A percentile compares a stretch with the other conserved stretches of the same genome.
phyloP scores from a whole-genome alignment of 1,140 invertebrate species.

The Andrena cerasifolii region DNA sequence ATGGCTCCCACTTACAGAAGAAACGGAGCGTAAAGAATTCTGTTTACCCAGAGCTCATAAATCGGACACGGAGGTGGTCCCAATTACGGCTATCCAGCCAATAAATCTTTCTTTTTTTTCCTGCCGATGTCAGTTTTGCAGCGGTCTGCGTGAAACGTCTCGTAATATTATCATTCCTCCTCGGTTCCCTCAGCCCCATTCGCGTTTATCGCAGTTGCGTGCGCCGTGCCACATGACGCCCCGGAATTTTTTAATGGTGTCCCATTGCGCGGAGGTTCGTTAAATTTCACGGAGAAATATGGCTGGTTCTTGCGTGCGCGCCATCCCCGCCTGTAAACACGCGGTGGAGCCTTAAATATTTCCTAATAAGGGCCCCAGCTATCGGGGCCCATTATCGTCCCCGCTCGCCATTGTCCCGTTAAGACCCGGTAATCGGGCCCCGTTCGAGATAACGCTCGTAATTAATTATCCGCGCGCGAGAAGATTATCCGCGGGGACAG shows the following conservation, averaged over 20 bases:
- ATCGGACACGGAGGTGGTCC: background rate
- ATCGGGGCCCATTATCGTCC: constrained; percentile 26
- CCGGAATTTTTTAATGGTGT: constrained; percentile 73
- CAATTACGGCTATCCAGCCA: constrained; percentile 4
- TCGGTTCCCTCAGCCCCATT: background rate
- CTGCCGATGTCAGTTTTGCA: constrained; percentile 25
- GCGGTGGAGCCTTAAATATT: constrained; percentile 46
- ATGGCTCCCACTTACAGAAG: too few relatives aligned
- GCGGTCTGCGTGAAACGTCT: constrained; percentile 43
- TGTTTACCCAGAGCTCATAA: background rate
- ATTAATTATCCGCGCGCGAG: constrained; percentile 37
- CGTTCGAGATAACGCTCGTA: constrained; percentile 22
- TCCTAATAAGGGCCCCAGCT: constrained; percentile 45
- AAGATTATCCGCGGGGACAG: constrained; percentile 17
- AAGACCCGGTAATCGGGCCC: constrained; percentile 30
- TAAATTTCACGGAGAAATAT: constrained; percentile 68
- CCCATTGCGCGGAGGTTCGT: constrained; percentile 66
- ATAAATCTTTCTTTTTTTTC: constrained; percentile 13
- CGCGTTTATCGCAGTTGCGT: constrained; percentile 64
- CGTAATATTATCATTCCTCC: constrained; percentile 51
- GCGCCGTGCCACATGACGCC: constrained; percentile 62
- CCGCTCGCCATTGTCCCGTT: constrained; percentile 44
- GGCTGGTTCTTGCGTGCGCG: constrained; percentile 24
- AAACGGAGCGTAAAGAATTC: too few relatives aligned
- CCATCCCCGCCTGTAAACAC: constrained; percentile 39